Conservation (phyloP, 2,888 invertebrate species). For the Hartigia nigra region DNA sequence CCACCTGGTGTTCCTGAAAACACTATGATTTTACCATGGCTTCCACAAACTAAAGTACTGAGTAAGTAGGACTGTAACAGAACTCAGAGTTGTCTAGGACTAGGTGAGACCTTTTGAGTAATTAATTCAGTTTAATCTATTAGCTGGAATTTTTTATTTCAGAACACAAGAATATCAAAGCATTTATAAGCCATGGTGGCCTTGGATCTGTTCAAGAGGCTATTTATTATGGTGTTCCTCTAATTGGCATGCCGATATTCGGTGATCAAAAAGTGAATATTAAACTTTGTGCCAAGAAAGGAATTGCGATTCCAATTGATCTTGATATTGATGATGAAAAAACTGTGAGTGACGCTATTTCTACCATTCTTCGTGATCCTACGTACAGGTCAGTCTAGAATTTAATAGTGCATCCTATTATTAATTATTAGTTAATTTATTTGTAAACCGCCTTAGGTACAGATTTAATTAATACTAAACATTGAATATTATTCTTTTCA, state of each 20-base stretch:
- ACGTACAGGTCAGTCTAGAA: slow-evolving; percentile 49
- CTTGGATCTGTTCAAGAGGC: slow-evolving; percentile 47
- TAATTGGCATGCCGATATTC: slow-evolving; percentile 50
- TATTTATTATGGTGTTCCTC: slow-evolving; percentile 43
- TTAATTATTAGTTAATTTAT: no score
- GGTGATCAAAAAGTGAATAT: slow-evolving; percentile 51
- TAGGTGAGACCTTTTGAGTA: no score
- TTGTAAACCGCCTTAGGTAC: no score
- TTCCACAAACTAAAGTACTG: slow-evolving; percentile 9
- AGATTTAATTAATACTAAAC: no score
- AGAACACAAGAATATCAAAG: slow-evolving; percentile 45
- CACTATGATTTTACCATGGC: slow-evolving; percentile 12
- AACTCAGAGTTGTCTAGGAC: no score
- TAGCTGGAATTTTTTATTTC: background rate
- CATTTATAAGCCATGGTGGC: slow-evolving; percentile 53
- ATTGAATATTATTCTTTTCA: no score
- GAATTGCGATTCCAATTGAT: slow-evolving; percentile 38
- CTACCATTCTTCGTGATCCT: slow-evolving; percentile 60
- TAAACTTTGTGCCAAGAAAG: slow-evolving; percentile 36
- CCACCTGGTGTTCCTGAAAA: slow-evolving; percentile 15
- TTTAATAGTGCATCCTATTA: background rate
- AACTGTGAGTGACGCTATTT: slow-evolving; percentile 56
- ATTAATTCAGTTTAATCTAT: no score
- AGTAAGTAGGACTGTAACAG: background rate
- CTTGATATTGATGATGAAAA: slow-evolving; percentile 51